Evolutionary conservation across 2,888 invertebrate genomes (phyloP).

Genomic region (Drosophila melanocephala): DNA sequence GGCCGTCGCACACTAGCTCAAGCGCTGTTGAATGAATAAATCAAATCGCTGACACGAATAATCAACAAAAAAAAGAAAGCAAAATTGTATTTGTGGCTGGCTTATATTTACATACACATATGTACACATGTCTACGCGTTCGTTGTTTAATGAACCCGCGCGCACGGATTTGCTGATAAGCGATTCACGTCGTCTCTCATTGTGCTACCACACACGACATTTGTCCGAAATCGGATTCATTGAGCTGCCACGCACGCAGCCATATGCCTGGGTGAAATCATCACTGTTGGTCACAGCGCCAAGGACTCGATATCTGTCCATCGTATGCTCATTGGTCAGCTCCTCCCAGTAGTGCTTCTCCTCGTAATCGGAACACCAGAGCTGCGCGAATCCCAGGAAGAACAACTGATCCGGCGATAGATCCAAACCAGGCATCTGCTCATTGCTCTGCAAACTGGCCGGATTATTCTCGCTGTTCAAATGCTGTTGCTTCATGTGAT

Average conservation of each 20-base stretch:
- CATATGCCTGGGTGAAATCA: slow-evolving; percentile 77
- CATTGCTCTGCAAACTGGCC: slow-evolving; percentile 45
- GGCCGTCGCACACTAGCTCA: slow-evolving; percentile 84
- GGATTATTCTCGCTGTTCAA: slow-evolving; percentile 14
- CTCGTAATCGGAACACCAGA: slow-evolving; percentile 82
- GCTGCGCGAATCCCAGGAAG: slow-evolving; percentile 82
- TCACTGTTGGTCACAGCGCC: slow-evolving; percentile 81
- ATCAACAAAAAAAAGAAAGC: slow-evolving; percentile 7
- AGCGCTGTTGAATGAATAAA: slow-evolving; percentile 15
- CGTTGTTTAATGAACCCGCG: slow-evolving; percentile 18
- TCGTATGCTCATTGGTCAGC: slow-evolving; percentile 72
- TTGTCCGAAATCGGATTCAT: slow-evolving; percentile 78
- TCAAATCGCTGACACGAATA: slow-evolving; percentile 11
- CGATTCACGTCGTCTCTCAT: slow-evolving; percentile 13
- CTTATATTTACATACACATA: slow-evolving; percentile 15
- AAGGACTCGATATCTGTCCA: slow-evolving; percentile 82
- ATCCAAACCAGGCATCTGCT: slow-evolving; percentile 81
- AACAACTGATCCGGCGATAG: slow-evolving; percentile 82
- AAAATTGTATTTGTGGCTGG: slow-evolving; percentile 21
- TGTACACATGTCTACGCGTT: slow-evolving; percentile 9
- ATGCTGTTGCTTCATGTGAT: slow-evolving; percentile 62
- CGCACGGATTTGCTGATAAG: slow-evolving; percentile 30
- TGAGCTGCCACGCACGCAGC: slow-evolving; percentile 74
- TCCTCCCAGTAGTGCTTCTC: slow-evolving; percentile 82
- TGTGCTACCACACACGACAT: slow-evolving; percentile 79